Conservation (phyloP, 2,113 vertebrate genomes). For the Falcunculus frontatus region DNA sequence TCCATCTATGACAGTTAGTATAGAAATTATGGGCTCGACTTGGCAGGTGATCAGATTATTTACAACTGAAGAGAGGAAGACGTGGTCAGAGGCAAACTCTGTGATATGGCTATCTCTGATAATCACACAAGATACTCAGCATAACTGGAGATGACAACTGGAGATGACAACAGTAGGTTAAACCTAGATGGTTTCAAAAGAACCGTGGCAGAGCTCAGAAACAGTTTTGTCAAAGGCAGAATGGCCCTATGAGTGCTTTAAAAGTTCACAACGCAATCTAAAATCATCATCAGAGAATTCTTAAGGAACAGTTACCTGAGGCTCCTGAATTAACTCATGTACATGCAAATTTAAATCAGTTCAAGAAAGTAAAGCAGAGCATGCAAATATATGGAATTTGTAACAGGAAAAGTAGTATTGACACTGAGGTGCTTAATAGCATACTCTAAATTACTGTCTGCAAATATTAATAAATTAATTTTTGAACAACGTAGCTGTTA, state of each 20-base stretch:
- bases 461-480: not conserved
- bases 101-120: not conserved
- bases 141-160: not conserved
- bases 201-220: not conserved
- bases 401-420: not conserved
- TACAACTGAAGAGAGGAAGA: not conserved
- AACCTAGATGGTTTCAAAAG: not conserved
- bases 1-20: not conserved
- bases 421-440: not conserved
- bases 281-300: not conserved
- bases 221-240: not conserved
- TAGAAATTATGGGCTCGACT: not conserved
- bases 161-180: not conserved
- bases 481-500: not conserved
- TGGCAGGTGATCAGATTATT: not conserved
- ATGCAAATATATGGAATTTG: not conserved
- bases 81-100: not conserved
- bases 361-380: not conserved
- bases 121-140: not conserved
- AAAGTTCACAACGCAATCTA: not conserved
- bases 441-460: not conserved
- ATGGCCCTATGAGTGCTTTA: not conserved
- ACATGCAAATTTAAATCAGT: not conserved
- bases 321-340: not conserved
- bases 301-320: not conserved